Conservation (phyloP, 2,888 invertebrate genomes). For the Catocala nupta region DNA sequence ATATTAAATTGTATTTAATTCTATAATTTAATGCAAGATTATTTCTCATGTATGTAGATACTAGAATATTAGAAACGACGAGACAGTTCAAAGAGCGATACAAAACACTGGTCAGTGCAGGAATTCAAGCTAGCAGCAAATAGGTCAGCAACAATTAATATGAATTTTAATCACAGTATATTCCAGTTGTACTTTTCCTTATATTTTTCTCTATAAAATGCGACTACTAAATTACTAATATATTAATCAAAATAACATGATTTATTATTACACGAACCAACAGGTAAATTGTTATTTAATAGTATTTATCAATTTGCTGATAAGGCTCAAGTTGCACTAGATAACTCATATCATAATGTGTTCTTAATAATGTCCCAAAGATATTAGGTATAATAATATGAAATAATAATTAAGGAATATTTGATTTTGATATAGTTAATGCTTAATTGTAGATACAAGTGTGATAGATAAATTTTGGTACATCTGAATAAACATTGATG, state of each 20-base stretch:
- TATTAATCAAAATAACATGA: not conserved
- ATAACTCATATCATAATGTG: constrained; percentile 40
- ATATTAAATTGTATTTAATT: too few species aligned
- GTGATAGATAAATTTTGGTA: not conserved
- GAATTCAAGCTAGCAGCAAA: too few species aligned
- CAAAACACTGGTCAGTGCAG: too few species aligned
- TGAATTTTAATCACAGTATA: too few species aligned
- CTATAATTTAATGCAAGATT: too few species aligned
- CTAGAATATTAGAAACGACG: too few species aligned
- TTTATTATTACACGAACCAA: not conserved
- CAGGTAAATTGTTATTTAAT: constrained; percentile 28
- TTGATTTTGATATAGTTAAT: not conserved
- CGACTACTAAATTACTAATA: not conserved
- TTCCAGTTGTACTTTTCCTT: too few species aligned
- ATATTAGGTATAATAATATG: too few species aligned
- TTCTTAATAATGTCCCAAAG: constrained; percentile 34
- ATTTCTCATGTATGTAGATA: too few species aligned
- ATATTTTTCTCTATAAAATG: too few species aligned
- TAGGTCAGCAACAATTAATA: too few species aligned
- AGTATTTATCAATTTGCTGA: constrained; percentile 39
- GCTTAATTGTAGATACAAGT: not conserved
- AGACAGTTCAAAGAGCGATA: too few species aligned
- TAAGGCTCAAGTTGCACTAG: constrained; percentile 25
- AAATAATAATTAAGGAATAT: constrained; percentile 3
- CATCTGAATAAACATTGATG: not conserved